Evolutionary conservation across 23 tunicate genomes (phyloP).

Genomic region (Ciona savignyi): DNA sequence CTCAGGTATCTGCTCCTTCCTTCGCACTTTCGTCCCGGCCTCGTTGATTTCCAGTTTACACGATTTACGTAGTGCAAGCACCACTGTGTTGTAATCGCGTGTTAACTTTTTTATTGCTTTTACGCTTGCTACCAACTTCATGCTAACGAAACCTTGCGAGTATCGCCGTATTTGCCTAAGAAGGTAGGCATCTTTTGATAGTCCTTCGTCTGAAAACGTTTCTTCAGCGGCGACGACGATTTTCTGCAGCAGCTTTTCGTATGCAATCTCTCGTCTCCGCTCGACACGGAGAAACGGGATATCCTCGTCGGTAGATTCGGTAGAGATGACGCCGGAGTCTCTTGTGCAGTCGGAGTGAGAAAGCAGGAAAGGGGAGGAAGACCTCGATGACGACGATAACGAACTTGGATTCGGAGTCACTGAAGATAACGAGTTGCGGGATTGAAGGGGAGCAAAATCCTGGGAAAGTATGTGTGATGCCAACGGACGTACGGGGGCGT

Average conservation of each 20-base stretch:
- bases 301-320: conserved; percentile 43
- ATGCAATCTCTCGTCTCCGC: background rate
- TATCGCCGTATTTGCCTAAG: conserved; percentile 43
- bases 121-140: conserved; percentile 39
- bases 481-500: background rate
- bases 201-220: conserved; percentile 18
- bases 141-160: conserved; percentile 34
- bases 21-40: conserved; percentile 32
- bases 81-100: conserved; percentile 16
- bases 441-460: background rate
- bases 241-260: conserved; percentile 19
- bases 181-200: conserved; percentile 31
- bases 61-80: conserved; percentile 30
- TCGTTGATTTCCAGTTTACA: conserved; percentile 32
- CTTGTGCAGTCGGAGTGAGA: conserved; percentile 12
- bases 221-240: conserved; percentile 30
- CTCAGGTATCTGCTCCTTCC: conserved; percentile 15
- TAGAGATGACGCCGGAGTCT: conserved; percentile 49
- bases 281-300: conserved; percentile 3
- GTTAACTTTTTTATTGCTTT: conserved; percentile 41
- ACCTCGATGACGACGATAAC: conserved; percentile 25
- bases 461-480: background rate
- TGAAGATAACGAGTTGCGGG: conserved; percentile 4
- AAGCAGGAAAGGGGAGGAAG: conserved; percentile 27
- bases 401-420: conserved; percentile 2